Evolutionary conservation across 2,888 invertebrate genomes (phyloP).

Genomic region (Cerastis rubricosa): DNA sequence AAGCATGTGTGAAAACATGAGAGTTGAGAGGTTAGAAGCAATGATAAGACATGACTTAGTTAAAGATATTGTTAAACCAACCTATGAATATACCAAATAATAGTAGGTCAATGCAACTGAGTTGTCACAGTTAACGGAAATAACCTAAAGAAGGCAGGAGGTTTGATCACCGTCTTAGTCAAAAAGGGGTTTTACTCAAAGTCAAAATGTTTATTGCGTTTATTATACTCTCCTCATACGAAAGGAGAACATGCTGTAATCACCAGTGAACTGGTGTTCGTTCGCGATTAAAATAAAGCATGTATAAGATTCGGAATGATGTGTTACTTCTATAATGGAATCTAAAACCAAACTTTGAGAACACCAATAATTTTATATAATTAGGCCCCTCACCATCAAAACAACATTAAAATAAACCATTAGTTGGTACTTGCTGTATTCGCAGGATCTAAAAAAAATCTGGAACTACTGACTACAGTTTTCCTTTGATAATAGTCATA

Average conservation of each 20-base stretch:
- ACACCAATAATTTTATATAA: no score
- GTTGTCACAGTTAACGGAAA: not conserved
- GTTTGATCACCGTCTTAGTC: not conserved
- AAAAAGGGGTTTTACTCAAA: no score
- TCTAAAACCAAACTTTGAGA: no score
- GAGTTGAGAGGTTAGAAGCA: conserved; percentile 86
- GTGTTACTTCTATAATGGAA: not conserved
- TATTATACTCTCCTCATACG: not conserved
- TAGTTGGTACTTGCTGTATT: no score
- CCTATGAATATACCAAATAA: not conserved
- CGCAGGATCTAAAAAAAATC: no score
- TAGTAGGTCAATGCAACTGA: not conserved
- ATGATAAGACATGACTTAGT: conserved; percentile 63
- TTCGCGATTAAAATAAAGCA: not conserved
- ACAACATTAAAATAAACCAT: no score
- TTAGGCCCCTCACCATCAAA: no score
- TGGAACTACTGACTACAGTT: conserved; percentile 38
- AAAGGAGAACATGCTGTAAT: not conserved
- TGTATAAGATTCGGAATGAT: not conserved
- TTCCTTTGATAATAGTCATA: conserved; percentile 21
- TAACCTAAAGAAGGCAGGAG: not conserved
- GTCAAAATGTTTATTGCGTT: no score
- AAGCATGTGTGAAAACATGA: no score
- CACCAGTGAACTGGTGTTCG: not conserved
- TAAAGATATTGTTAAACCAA: conserved; percentile 17